These are phyloP conservation scores for Leptinotarsa defecta DNA, from an alignment of 1,140 invertebrate genomes.

Conservation along the genomic window DNA sequence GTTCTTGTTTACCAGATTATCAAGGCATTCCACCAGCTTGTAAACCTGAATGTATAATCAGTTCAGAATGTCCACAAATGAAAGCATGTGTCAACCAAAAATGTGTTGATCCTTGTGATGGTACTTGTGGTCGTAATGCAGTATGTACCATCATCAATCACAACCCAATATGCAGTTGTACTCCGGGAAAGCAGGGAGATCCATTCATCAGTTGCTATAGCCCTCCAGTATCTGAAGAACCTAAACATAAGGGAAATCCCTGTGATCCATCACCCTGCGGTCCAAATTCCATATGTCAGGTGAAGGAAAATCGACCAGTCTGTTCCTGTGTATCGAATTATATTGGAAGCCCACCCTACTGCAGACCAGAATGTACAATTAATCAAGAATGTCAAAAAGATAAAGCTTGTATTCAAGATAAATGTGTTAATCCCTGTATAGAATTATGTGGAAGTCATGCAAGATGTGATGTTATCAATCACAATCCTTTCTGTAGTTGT, in stretches of 20 bases:
- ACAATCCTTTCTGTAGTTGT: slow-evolving; percentile 81
- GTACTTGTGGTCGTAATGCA: slow-evolving; percentile 76
- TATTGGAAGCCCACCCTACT: slow-evolving; percentile 73
- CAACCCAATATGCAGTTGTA: slow-evolving; percentile 81
- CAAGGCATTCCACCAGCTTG: slow-evolving; percentile 79
- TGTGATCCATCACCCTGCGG: slow-evolving; percentile 83
- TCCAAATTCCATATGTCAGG: slow-evolving; percentile 82
- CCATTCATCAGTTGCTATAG: slow-evolving; percentile 75
- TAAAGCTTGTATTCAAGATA: slow-evolving; percentile 79
- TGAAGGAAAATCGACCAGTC: slow-evolving; percentile 75
- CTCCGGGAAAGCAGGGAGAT: slow-evolving; percentile 75
- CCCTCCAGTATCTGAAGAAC: slow-evolving; percentile 57
- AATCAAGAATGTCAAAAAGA: slow-evolving; percentile 76
- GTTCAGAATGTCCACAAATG: slow-evolving; percentile 77
- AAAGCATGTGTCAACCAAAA: slow-evolving; percentile 78
- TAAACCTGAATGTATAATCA: slow-evolving; percentile 79
- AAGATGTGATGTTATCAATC: slow-evolving; percentile 78
- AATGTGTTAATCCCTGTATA: slow-evolving; percentile 77
- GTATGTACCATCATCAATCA: slow-evolving; percentile 78
- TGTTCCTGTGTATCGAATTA: slow-evolving; percentile 79
- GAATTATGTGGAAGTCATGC: slow-evolving; percentile 78
- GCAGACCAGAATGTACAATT: slow-evolving; percentile 75
- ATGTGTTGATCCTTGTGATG: slow-evolving; percentile 77
- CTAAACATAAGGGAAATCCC: slow-evolving; percentile 63
- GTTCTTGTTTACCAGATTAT: slow-evolving; percentile 79